These are phyloP conservation scores for Coremacera marginata DNA, from an alignment of 2,888 invertebrate species.

Conservation along the genomic window DNA sequence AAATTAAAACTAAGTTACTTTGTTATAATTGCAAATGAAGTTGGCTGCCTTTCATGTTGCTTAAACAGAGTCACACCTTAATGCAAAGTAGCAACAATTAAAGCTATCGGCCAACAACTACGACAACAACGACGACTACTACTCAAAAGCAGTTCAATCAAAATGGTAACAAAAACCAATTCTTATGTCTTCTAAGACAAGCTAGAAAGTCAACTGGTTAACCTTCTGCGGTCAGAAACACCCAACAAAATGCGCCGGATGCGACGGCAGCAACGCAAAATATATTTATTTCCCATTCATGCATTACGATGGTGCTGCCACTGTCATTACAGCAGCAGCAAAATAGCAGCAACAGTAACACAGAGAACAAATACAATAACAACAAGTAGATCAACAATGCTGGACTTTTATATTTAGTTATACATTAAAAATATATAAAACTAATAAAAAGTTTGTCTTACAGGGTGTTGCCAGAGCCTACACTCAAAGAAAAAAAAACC, in stretches of 20 bases:
- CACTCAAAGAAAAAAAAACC: too few species aligned
- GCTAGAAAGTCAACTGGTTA: constrained; percentile 33
- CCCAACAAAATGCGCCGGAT: neutral
- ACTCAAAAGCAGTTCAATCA: constrained; percentile 11
- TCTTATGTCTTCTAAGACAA: neutral
- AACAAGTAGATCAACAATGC: constrained; percentile 3
- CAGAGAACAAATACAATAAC: neutral
- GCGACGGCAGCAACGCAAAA: constrained; percentile 1
- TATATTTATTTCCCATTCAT: constrained; percentile 6
- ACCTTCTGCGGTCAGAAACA: constrained; percentile 21
- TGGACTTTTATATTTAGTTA: neutral
- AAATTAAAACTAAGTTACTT: neutral
- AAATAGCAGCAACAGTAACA: neutral
- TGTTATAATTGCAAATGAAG: neutral
- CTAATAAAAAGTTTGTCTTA: neutral
- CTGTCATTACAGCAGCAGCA: neutral
- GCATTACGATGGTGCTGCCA: neutral
- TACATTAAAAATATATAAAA: neutral
- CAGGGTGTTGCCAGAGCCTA: neutral
- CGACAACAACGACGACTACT: neutral
- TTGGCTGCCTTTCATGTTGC: neutral
- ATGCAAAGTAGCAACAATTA: neutral
- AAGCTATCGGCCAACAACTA: too few species aligned
- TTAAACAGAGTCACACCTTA: neutral
- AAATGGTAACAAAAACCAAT: constrained; percentile 27